phyloP scores from a whole-genome alignment of 2,113 vertebrate species.

The Antechinus stuartii region DNA sequence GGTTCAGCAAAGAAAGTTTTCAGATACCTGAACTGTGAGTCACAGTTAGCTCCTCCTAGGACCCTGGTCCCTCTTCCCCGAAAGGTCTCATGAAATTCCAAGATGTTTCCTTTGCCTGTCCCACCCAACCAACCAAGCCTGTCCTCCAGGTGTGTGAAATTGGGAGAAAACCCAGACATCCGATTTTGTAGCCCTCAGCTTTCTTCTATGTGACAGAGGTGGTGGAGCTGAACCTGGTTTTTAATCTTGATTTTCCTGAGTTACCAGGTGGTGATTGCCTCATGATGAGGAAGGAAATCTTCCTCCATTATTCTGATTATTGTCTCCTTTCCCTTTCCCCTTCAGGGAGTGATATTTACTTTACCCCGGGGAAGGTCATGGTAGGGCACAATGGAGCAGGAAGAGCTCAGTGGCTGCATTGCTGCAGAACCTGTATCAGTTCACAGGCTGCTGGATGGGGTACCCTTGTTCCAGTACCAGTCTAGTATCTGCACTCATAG shows the following conservation, averaged over 20 bases:
- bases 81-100: constrained; percentile 84
- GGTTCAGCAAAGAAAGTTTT: constrained; percentile 88
- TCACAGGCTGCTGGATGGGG: constrained; percentile 87
- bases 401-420: constrained; percentile 91
- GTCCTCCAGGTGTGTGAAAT: constrained; percentile 86
- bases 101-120: constrained; percentile 86
- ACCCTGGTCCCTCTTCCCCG: constrained; percentile 75
- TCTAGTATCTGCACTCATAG: constrained; percentile 88
- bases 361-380: constrained; percentile 85
- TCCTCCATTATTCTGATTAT: not conserved
- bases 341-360: constrained; percentile 85
- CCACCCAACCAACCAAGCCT: constrained; percentile 71
- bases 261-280: not conserved
- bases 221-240: not conserved
- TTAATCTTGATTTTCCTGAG: not conserved
- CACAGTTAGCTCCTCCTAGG: constrained; percentile 81
- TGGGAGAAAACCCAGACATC: not conserved
- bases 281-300: not conserved
- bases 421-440: constrained; percentile 91
- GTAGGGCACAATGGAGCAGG: constrained; percentile 89
- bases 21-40: constrained; percentile 86
- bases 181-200: not conserved
- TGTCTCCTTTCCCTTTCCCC: not conserved
- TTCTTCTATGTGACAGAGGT: not conserved
- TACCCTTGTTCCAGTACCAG: constrained; percentile 84